Conservation (phyloP, 2,888 invertebrate species). For the Glaucopsyche alexis region DNA sequence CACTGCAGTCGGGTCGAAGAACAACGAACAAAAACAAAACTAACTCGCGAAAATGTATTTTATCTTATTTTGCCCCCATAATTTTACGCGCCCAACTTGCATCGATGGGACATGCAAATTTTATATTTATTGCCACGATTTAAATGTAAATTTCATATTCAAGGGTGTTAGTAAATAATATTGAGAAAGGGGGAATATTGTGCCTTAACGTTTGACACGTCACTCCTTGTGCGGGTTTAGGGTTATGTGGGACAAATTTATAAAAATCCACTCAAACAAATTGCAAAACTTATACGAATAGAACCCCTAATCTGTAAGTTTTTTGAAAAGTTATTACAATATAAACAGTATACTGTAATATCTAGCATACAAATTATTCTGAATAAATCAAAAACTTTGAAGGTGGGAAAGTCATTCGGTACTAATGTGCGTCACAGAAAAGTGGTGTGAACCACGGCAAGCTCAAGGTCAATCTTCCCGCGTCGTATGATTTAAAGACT, state of each 20-base stretch:
- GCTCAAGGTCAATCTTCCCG: no score
- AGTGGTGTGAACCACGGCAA: no score
- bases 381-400: no score
- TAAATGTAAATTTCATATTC: slow-evolving; percentile 39
- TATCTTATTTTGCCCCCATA: slow-evolving; percentile 29
- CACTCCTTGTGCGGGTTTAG: neutral
- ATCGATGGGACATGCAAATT: slow-evolving; percentile 59
- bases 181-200: slow-evolving; percentile 11
- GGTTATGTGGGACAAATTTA: neutral
- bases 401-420: no score
- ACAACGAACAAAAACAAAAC: slow-evolving; percentile 28
- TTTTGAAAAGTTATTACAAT: neutral
- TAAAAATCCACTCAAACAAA: neutral
- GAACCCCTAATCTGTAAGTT: neutral
- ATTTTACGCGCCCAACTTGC: slow-evolving; percentile 27
- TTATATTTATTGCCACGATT: slow-evolving; percentile 48
- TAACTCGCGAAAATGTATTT: slow-evolving; percentile 19
- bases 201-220: slow-evolving; percentile 10
- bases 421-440: no score
- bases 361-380: no score
- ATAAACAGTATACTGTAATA: no score
- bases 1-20: slow-evolving; percentile 31
- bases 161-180: slow-evolving; percentile 31
- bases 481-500: no score
- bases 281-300: neutral